These are phyloP conservation scores for Stenoptilia bipunctidactyla DNA, from an alignment of 2,888 invertebrate genomes.

Conservation along the genomic window DNA sequence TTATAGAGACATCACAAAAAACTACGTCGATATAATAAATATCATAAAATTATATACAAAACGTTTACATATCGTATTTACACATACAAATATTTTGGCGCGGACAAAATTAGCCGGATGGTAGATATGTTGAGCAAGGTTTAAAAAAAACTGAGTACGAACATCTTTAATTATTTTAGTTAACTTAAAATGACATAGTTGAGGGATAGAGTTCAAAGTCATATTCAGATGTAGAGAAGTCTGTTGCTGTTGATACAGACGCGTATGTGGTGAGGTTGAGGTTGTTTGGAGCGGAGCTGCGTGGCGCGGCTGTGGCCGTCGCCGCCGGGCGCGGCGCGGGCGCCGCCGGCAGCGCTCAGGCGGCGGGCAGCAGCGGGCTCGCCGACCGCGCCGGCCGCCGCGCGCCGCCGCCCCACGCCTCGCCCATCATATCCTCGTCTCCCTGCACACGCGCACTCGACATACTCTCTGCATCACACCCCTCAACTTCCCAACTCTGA, in stretches of 20 bases:
- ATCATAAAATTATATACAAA: background rate
- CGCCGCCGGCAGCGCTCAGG: slow-evolving; percentile 30
- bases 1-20: background rate
- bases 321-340: slow-evolving; percentile 10
- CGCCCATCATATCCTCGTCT: slow-evolving; percentile 74
- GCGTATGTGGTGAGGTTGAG: too few relatives aligned
- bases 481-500: slow-evolving; percentile 69
- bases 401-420: slow-evolving; percentile 58
- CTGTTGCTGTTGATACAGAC: too few relatives aligned
- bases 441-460: slow-evolving; percentile 72
- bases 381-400: slow-evolving; percentile 53
- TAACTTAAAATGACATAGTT: too few relatives aligned
- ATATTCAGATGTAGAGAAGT: slow-evolving; percentile 12
- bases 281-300: slow-evolving; percentile 12
- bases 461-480: slow-evolving; percentile 69
- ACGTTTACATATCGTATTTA: slow-evolving; percentile 7
- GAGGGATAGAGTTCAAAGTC: background rate
- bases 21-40: background rate
- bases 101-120: slow-evolving; percentile 22
- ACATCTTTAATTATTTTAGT: background rate
- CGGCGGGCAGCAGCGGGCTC: slow-evolving; percentile 58
- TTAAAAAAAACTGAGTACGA: slow-evolving; percentile 1
- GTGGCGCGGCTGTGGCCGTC: slow-evolving; percentile 5
- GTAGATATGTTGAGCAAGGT: slow-evolving; percentile 29
- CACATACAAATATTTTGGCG: slow-evolving; percentile 24